Percentiles rank a stretch among this genome's conserved stretches.
These are phyloP conservation scores for Bubalus kerabau DNA, from an alignment of 2,113 vertebrate genomes.

Conservation along the genomic window DNA sequence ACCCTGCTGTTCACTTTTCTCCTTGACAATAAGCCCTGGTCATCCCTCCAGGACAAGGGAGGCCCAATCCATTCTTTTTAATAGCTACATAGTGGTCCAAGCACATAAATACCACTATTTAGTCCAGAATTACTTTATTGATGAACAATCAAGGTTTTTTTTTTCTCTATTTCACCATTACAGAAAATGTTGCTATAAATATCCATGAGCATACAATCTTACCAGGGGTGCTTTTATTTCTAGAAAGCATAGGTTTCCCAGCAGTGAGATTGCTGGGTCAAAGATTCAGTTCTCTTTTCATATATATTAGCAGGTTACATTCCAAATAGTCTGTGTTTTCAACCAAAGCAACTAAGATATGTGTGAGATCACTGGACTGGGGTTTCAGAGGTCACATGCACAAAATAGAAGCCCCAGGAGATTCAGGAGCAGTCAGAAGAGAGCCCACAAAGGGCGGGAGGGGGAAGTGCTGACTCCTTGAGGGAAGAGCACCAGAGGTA, in stretches of 20 bases:
- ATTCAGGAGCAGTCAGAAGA: too few species aligned
- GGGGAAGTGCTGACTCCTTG: neutral
- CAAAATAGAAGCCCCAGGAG: rapidly evolving
- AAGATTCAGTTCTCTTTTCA: neutral
- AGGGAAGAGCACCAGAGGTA: neutral
- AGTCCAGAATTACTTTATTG: neutral
- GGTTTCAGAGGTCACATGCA: rapidly evolving
- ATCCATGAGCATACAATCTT: neutral
- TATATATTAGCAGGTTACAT: neutral
- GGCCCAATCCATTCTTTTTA: neutral
- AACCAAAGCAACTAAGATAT: neutral
- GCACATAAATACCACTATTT: neutral
- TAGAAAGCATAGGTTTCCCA: neutral
- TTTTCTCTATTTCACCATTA: neutral
- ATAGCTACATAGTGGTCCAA: neutral
- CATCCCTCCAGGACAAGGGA: neutral
- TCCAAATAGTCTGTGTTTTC: neutral
- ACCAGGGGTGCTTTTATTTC: neutral
- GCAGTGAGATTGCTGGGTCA: neutral
- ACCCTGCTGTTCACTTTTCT: neutral
- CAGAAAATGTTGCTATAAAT: neutral
- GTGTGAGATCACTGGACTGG: neutral
- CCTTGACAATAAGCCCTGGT: neutral
- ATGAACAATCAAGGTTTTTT: neutral
- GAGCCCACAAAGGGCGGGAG: rapidly evolving